A percentile compares a stretch with the other conserved stretches of the same genome.
Evolutionary conservation across 2,113 vertebrate genomes (phyloP).

Genomic region (Phaethornis superciliosus): DNA sequence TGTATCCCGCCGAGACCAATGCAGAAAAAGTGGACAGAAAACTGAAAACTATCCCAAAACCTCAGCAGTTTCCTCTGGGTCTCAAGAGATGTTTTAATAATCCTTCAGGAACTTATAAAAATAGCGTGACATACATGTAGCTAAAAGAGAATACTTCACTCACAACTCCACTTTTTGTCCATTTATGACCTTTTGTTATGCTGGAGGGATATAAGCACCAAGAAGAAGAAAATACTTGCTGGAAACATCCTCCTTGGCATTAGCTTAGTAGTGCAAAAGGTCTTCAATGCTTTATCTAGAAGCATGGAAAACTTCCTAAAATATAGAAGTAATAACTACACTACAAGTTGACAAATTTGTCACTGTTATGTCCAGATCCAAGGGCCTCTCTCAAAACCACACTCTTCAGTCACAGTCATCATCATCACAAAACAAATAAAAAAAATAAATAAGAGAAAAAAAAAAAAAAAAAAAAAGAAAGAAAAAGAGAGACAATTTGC

Average conservation of each 20-base stretch:
- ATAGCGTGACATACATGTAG: neutral
- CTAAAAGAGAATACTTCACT: neutral
- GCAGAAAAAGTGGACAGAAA: neutral
- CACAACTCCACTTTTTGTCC: neutral
- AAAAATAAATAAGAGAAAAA: too few relatives aligned
- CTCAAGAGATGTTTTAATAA: neutral
- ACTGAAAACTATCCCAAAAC: neutral
- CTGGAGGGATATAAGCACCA: neutral
- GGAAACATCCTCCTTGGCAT: neutral
- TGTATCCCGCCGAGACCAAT: neutral
- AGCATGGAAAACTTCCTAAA: slow-evolving; percentile 8
- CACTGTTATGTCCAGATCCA: neutral
- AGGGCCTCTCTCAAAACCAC: neutral
- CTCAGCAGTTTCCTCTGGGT: neutral
- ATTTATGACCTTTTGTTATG: neutral
- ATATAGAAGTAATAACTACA: neutral
- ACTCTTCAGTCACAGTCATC: neutral
- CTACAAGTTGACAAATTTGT: neutral
- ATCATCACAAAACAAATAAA: neutral
- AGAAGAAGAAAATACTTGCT: neutral
- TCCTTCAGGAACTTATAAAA: neutral
- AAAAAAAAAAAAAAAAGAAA: too few relatives aligned
- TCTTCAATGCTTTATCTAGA: neutral
- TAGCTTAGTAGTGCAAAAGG: neutral
- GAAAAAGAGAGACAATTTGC: too few relatives aligned